Base-by-base conservation (phyloP, 2,888 invertebrate species). In the Sphecodes monilicornis region DNA sequence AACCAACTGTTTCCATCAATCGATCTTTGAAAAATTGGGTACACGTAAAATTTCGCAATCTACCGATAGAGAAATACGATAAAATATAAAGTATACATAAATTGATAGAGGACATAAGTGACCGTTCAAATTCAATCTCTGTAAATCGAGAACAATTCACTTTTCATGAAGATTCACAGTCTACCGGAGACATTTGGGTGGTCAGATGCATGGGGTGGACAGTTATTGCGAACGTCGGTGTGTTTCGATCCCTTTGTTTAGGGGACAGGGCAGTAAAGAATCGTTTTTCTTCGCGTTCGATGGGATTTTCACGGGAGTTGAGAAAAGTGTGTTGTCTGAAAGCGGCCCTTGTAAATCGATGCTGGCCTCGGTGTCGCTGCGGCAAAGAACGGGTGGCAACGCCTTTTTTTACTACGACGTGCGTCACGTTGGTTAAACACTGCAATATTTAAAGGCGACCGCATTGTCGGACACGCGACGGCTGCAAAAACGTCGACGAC, bases 401-500 rank as follows among this genome's bases (percentile, higher is more conserved):
- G 60, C 4, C n/a, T 32, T 71, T 46, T 32, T 29, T 71, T 71
- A 36, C 32, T 29, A 13, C 57, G 29, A 64, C 41, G 22, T 54
- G 72, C 26, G 46, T 18, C 50, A 43, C 57, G 79, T 43, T 70
- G 82, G 70, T 81, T 60, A 70, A 86, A 76, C 86, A 46, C 78
- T 86, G 78, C 70, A 86, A 80, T 86, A 86, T 86, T 84, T 81
- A 86, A 86, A 70, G 68, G 41, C 78, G 80, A 72, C 80, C 82
- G 73, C 66, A 80, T 80, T 79, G 80, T 78, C 66, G 71, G 57
- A 41, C 85, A 82, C 84, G 84, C 86, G 83, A 85, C 36, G 50
- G 79, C 74, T 66, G 84, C 66, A 54, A 79, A 79, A 79, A 78
- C 43, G 13, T 69, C 85, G 66, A 57, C 69, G 78, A 82, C 76